Evolutionary conservation across 2,113 vertebrate species (phyloP).

Genomic region (Euleptes europaea): DNA sequence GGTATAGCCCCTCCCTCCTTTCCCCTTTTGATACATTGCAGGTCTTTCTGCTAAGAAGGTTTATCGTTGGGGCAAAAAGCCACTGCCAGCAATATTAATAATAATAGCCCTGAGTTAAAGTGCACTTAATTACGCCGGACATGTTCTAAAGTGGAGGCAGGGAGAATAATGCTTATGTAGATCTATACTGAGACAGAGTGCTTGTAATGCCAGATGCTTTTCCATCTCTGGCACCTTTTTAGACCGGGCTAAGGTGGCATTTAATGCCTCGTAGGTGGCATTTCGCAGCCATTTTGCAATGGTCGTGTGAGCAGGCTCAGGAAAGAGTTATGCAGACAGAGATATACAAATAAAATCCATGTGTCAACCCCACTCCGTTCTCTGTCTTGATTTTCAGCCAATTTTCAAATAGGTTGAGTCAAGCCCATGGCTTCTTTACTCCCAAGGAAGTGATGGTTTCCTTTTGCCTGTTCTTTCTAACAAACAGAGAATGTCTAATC

Average conservation of each 20-base stretch:
- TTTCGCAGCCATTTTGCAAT: not conserved
- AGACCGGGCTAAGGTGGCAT: accelerated
- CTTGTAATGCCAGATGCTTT: not conserved
- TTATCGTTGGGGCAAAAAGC: not conserved
- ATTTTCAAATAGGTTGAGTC: not conserved
- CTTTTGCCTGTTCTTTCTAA: not conserved
- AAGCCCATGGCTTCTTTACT: not conserved
- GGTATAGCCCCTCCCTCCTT: not conserved
- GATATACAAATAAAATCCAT: not conserved
- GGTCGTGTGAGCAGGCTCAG: not conserved
- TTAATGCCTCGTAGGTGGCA: not conserved
- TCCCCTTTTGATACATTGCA: conserved; percentile 6
- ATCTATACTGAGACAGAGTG: not conserved
- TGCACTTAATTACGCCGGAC: not conserved
- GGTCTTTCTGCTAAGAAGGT: conserved; percentile 1
- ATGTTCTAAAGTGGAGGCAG: not conserved
- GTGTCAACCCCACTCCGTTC: too few relatives aligned
- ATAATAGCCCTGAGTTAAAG: not conserved
- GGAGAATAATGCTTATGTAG: not conserved
- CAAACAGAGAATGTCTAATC: not conserved
- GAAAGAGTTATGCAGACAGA: not conserved
- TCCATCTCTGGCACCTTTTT: not conserved
- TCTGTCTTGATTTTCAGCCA: not conserved
- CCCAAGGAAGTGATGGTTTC: not conserved
- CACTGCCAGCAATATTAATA: conserved; percentile 2